These are phyloP conservation scores for Stegastes partitus DNA, from an alignment of 2,113 vertebrate genomes.

Conservation along the genomic window DNA sequence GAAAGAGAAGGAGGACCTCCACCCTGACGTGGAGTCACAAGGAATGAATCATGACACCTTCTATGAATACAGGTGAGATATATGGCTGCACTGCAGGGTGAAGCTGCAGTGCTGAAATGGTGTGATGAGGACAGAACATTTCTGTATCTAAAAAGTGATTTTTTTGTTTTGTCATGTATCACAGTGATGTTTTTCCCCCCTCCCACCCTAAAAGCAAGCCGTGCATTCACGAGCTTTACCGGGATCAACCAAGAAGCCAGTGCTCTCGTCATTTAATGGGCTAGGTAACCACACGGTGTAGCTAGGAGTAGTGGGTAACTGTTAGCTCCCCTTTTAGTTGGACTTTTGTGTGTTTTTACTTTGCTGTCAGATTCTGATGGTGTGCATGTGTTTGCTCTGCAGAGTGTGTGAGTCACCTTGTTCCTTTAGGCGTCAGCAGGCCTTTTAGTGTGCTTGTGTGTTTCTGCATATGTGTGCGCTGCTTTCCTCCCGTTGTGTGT, in stretches of 20 bases:
- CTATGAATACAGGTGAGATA: slow-evolving; percentile 93
- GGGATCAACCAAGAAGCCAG: slow-evolving; percentile 71
- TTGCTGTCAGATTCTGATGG: slow-evolving; percentile 30
- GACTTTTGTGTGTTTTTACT: slow-evolving; percentile 36
- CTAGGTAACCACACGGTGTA: slow-evolving; percentile 75
- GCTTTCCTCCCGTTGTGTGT: background rate
- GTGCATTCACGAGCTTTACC: slow-evolving; percentile 68
- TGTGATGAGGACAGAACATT: slow-evolving; percentile 34
- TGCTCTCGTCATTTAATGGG: slow-evolving; percentile 71
- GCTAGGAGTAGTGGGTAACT: slow-evolving; percentile 58
- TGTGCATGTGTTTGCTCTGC: slow-evolving; percentile 27
- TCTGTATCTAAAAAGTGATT: too few species aligned
- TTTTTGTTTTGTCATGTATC: slow-evolving; percentile 57
- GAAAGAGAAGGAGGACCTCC: slow-evolving; percentile 94
- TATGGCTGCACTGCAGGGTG: background rate
- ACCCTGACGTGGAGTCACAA: slow-evolving; percentile 89
- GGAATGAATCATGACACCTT: slow-evolving; percentile 91
- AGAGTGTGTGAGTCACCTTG: slow-evolving; percentile 25
- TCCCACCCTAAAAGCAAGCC: slow-evolving; percentile 79
- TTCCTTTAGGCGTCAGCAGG: slow-evolving; percentile 14
- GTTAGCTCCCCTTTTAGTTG: slow-evolving; percentile 32
- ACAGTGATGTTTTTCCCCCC: slow-evolving; percentile 61
- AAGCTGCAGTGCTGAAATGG: slow-evolving; percentile 22
- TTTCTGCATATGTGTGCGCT: background rate
- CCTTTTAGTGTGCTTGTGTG: slow-evolving; percentile 29